Percentiles rank a stretch among this genome's conserved stretches.
These are phyloP conservation scores for Antheraea yamamai DNA, from an alignment of 2,888 invertebrate species.

Conservation along the genomic window DNA sequence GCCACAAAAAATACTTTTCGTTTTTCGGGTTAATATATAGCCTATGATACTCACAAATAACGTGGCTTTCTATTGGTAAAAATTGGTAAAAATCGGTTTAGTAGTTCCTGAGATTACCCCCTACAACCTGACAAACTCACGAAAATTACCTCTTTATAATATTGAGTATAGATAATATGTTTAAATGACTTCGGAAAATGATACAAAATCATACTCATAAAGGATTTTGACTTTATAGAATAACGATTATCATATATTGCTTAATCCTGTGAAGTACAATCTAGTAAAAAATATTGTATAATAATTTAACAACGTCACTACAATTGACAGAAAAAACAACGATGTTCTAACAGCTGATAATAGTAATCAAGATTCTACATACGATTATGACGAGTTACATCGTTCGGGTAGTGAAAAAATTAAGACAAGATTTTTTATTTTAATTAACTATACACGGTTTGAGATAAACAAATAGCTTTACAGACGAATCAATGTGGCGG, in stretches of 20 bases:
- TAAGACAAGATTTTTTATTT: conserved; percentile 46
- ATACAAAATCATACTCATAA: neutral
- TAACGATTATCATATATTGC: neutral
- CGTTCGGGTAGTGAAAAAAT: conserved; percentile 32
- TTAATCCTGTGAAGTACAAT: neutral
- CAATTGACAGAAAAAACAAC: conserved; percentile 14
- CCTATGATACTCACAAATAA: too few relatives aligned
- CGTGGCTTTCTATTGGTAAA: too few relatives aligned
- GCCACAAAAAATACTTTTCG: too few relatives aligned
- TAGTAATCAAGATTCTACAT: conserved; percentile 24
- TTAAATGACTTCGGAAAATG: too few relatives aligned
- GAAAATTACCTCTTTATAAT: too few relatives aligned
- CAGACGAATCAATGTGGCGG: conserved; percentile 58
- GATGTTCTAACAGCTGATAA: conserved; percentile 24
- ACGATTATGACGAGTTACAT: conserved; percentile 31
- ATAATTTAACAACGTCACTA: conserved; percentile 14
- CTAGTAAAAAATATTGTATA: neutral
- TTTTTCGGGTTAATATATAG: too few relatives aligned
- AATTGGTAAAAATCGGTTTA: too few relatives aligned
- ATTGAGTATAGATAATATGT: too few relatives aligned
- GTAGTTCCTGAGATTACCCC: too few relatives aligned
- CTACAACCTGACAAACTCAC: too few relatives aligned
- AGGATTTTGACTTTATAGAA: neutral
- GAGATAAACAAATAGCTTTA: conserved; percentile 54
- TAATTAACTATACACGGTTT: conserved; percentile 53